phyloP scores from a whole-genome alignment of 1,140 invertebrate species.

The Phthorimaea operculella region DNA sequence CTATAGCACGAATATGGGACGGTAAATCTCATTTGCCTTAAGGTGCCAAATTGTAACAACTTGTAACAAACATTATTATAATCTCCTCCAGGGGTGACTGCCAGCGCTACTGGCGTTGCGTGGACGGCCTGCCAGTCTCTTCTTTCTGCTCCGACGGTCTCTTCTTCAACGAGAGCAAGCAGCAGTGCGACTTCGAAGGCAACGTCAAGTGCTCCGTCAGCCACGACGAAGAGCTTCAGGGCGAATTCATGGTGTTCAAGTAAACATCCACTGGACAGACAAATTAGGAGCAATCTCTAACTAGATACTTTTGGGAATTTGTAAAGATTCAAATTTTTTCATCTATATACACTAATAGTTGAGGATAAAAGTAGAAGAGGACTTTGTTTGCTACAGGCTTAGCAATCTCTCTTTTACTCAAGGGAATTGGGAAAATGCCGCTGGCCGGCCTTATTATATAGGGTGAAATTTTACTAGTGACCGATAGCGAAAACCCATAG shows the following conservation, averaged over 20 bases:
- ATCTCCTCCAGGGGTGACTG: conserved; percentile 39
- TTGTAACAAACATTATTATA: too few species aligned
- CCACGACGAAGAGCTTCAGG: conserved; percentile 36
- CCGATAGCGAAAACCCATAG: too few species aligned
- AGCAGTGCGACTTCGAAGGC: conserved; percentile 55
- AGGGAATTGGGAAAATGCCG: not conserved
- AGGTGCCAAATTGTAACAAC: too few species aligned
- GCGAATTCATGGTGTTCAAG: conserved; percentile 47
- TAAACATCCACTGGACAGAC: conserved; percentile 15
- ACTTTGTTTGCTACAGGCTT: too few species aligned
- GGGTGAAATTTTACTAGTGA: too few species aligned
- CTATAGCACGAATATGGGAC: too few species aligned
- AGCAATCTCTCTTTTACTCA: not conserved
- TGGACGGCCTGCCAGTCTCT: conserved; percentile 28
- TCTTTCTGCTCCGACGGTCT: conserved; percentile 45
- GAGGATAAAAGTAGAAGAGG: not conserved
- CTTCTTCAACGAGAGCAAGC: conserved; percentile 39
- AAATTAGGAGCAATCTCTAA: conserved; percentile 30
- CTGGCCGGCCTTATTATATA: not conserved
- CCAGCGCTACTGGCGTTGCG: conserved; percentile 50
- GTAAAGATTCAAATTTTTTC: not conserved
- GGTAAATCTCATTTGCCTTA: too few species aligned
- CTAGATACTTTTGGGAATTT: conserved; percentile 11
- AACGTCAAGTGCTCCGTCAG: conserved; percentile 34
- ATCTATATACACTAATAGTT: conserved; percentile 9